These are phyloP conservation scores for Melanostigma gelatinosum DNA, from an alignment of 2,113 vertebrate species.

Conservation along the genomic window DNA sequence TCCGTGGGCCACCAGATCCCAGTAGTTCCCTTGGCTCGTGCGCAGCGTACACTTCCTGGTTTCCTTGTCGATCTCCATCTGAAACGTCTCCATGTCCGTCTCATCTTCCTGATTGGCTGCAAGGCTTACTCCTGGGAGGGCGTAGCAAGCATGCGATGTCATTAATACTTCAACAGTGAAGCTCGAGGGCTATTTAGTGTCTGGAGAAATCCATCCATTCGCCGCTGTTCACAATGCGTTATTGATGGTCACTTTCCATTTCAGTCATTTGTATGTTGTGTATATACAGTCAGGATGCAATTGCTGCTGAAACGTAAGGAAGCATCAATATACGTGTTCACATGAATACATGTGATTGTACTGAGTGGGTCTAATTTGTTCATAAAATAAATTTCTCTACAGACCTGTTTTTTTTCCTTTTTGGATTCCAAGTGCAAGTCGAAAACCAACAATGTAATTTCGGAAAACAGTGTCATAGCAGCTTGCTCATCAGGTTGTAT, in stretches of 20 bases:
- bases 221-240: background rate
- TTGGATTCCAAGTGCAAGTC: background rate
- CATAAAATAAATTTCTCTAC: conserved; percentile 1
- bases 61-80: conserved; percentile 94
- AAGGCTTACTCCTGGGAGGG: conserved; percentile 89
- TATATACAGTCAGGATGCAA: background rate
- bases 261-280: background rate
- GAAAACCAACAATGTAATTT: conserved; percentile 10
- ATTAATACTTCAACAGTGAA: conserved; percentile 17
- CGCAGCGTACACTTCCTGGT: conserved; percentile 92
- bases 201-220: conserved; percentile 6
- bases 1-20: conserved; percentile 93
- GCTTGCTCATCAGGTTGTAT: conserved; percentile 43
- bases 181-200: background rate
- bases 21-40: conserved; percentile 91
- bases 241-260: conserved; percentile 10
- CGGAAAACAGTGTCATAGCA: conserved; percentile 3
- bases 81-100: conserved; percentile 95
- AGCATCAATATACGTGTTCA: background rate
- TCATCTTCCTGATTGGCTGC: conserved; percentile 97
- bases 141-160: conserved; percentile 8
- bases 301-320: background rate
- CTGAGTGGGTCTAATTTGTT: background rate
- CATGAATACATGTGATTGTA: background rate
- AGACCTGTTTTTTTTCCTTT: background rate